phyloP scores from a whole-genome alignment of 2,888 invertebrate genomes.

The Craniophora ligustri region DNA sequence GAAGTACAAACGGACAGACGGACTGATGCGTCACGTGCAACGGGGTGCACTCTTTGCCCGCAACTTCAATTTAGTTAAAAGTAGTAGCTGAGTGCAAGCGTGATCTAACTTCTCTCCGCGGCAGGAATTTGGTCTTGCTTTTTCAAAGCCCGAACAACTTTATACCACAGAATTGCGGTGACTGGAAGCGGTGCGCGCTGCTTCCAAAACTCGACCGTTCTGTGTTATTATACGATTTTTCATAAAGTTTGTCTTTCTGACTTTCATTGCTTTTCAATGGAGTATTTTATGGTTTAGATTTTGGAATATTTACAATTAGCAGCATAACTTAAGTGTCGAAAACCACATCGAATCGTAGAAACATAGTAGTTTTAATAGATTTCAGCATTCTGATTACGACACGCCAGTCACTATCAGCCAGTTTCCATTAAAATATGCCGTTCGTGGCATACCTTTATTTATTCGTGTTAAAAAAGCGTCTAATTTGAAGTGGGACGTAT shows the following conservation, averaged over 20 bases:
- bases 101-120: constrained; percentile 71
- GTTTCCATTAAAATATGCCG: constrained; percentile 4
- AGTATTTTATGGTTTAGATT: neutral
- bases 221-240: constrained; percentile 36
- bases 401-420: too few relatives aligned
- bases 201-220: constrained; percentile 31
- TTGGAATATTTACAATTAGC: too few relatives aligned
- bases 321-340: too few relatives aligned
- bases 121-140: constrained; percentile 69
- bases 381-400: constrained; percentile 1
- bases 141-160: constrained; percentile 62
- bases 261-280: constrained; percentile 1
- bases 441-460: constrained; percentile 15
- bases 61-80: constrained; percentile 87
- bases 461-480: constrained; percentile 31
- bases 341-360: too few relatives aligned
- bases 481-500: constrained; percentile 34
- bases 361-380: too few relatives aligned
- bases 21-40: constrained; percentile 78
- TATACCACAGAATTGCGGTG: constrained; percentile 62
- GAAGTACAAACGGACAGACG: constrained; percentile 74
- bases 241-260: constrained; percentile 15
- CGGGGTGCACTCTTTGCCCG: constrained; percentile 72
- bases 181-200: constrained; percentile 45
- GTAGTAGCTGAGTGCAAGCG: constrained; percentile 79